A percentile compares a stretch with the other conserved stretches of the same genome.
These are phyloP conservation scores for Corticium candelabrum DNA, from an alignment of 37 sponge, comb jelly and placozoan species.

Conservation along the genomic window DNA sequence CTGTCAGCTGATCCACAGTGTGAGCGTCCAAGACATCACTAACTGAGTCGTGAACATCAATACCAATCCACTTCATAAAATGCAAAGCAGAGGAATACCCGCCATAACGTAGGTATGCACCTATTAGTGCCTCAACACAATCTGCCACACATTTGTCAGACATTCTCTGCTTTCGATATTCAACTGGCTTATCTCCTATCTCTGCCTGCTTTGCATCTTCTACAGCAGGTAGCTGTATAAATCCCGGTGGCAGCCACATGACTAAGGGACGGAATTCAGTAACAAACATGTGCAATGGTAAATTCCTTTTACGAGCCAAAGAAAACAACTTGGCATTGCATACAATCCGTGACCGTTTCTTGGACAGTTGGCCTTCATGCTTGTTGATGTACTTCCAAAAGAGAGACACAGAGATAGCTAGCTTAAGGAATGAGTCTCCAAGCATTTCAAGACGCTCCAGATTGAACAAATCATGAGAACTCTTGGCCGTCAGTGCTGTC, in stretches of 20 bases:
- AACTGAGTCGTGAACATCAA: conserved; percentile 1
- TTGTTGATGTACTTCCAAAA: conserved; percentile 26
- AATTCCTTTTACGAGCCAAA: neutral
- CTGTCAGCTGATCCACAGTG: neutral
- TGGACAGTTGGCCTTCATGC: conserved; percentile 67
- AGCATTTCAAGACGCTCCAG: conserved; percentile 84
- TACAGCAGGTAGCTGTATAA: too few species aligned
- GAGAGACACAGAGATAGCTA: conserved; percentile 48
- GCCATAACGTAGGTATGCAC: conserved; percentile 72
- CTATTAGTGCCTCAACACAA: conserved; percentile 74
- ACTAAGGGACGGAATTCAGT: neutral
- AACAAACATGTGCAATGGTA: conserved; percentile 17
- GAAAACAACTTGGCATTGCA: conserved; percentile 61
- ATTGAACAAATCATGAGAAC: conserved; percentile 63
- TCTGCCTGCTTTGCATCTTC: too few species aligned
- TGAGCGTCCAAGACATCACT: neutral
- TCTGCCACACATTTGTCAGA: conserved; percentile 87
- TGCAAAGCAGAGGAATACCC: conserved; percentile 60
- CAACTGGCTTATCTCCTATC: neutral
- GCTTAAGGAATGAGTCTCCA: conserved; percentile 90
- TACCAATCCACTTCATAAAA: conserved; percentile 62
- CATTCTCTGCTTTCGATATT: conserved; percentile 35
- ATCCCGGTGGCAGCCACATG: conserved; percentile 33
- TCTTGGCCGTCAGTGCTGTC: conserved; percentile 58
- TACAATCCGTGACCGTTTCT: conserved; percentile 32